These are phyloP conservation scores for Dynastes grantii DNA, from an alignment of 2,888 invertebrate genomes.

Conservation along the genomic window DNA sequence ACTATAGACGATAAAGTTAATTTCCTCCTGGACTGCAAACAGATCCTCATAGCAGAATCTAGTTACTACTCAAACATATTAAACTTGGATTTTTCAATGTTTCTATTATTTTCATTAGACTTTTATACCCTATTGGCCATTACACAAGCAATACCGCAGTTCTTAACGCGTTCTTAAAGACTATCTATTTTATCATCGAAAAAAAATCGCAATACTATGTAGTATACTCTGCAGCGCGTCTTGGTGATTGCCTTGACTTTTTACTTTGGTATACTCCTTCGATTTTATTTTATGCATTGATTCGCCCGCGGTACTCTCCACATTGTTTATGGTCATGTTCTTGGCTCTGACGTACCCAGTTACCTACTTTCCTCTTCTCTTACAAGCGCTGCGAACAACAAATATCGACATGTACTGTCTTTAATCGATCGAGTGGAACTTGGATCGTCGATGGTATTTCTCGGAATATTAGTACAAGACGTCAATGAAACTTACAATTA, in stretches of 20 bases:
- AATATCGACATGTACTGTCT: neutral
- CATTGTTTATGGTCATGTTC: constrained; percentile 22
- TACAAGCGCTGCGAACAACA: neutral
- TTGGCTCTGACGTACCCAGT: constrained; percentile 26
- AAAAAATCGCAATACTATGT: neutral
- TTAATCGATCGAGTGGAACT: constrained; percentile 3
- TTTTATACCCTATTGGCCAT: too few species aligned
- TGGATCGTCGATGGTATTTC: neutral
- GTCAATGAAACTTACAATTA: too few species aligned
- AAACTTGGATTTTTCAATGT: too few species aligned
- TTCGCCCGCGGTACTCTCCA: neutral
- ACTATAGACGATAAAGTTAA: too few species aligned
- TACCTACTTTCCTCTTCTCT: constrained; percentile 37
- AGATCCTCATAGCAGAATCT: too few species aligned
- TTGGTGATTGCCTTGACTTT: neutral
- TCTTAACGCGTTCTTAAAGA: too few species aligned
- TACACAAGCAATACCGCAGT: too few species aligned
- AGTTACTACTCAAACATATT: too few species aligned
- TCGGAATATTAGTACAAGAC: too few species aligned
- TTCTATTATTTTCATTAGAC: too few species aligned
- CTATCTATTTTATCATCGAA: neutral
- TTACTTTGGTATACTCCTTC: neutral
- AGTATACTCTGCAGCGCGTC: neutral
- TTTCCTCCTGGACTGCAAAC: too few species aligned
- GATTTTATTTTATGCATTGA: constrained; percentile 9